Conservation (phyloP, 2,113 vertebrate species). For the Anoura caudifer region DNA sequence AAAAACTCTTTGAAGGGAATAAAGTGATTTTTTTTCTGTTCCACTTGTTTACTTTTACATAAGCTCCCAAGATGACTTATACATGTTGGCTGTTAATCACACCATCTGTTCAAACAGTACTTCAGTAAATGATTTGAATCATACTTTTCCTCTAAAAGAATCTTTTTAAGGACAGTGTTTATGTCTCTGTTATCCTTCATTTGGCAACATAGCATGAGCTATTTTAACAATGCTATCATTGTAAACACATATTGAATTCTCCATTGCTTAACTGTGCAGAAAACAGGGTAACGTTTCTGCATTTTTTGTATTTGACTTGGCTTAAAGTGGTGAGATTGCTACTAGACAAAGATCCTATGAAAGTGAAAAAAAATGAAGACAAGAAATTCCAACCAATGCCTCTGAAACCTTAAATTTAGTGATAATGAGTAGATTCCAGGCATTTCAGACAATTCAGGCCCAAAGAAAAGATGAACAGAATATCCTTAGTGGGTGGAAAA, state of each 20-base stretch:
- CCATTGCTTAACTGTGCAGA: neutral
- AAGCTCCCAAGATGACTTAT: slow-evolving; percentile 85
- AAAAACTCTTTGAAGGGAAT: slow-evolving; percentile 78
- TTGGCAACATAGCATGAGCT: slow-evolving; percentile 81
- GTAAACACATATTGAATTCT: slow-evolving; percentile 77
- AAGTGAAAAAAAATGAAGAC: neutral
- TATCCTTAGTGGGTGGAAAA: neutral
- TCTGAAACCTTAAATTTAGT: neutral
- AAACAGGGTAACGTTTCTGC: neutral
- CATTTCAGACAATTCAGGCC: neutral
- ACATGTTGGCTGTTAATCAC: slow-evolving; percentile 85
- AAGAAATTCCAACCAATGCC: neutral
- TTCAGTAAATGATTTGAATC: slow-evolving; percentile 81
- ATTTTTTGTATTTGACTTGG: neutral
- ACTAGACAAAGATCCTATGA: neutral
- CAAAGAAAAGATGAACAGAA: neutral
- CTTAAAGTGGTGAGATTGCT: neutral
- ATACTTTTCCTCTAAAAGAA: slow-evolving; percentile 80
- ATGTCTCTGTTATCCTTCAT: slow-evolving; percentile 83
- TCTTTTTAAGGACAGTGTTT: slow-evolving; percentile 83
- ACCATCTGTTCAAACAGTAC: slow-evolving; percentile 84
- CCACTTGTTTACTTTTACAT: slow-evolving; percentile 82
- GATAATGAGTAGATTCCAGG: neutral
- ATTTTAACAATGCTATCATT: slow-evolving; percentile 83
- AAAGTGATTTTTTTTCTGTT: slow-evolving; percentile 78